A percentile compares a stretch with the other conserved stretches of the same genome.
phyloP scores from a whole-genome alignment of 2,888 invertebrate genomes.

The Brachypalpus laphriformis region DNA sequence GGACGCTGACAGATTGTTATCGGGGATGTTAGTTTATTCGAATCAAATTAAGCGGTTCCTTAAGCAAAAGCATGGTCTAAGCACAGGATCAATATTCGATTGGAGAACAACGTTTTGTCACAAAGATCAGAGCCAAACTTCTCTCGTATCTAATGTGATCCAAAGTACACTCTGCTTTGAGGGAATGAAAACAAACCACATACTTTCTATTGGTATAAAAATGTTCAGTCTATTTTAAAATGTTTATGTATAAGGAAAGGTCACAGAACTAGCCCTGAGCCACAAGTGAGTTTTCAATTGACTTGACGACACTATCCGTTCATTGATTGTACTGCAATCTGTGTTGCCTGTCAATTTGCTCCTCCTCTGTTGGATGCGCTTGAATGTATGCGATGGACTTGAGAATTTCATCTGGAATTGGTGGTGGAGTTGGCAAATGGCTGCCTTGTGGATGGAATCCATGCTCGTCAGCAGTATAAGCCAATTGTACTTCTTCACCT shows the following conservation, averaged over 20 bases:
- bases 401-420: conserved; percentile 78
- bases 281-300: neutral
- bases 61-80: too few relatives aligned
- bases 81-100: too few relatives aligned
- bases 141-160: too few relatives aligned
- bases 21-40: too few relatives aligned
- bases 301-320: neutral
- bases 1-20: too few relatives aligned
- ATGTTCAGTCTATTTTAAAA: conserved; percentile 48
- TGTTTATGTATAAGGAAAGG: neutral
- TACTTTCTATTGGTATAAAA: neutral
- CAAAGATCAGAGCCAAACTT: too few relatives aligned
- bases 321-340: conserved; percentile 52
- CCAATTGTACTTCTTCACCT: conserved; percentile 76
- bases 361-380: conserved; percentile 79
- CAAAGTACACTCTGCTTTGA: neutral
- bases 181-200: too few relatives aligned
- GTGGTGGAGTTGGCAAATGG: conserved; percentile 80
- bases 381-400: conserved; percentile 79
- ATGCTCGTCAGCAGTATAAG: conserved; percentile 79
- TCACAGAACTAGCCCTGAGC: neutral
- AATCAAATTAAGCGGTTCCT: too few relatives aligned
- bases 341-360: conserved; percentile 76
- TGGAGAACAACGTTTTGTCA: too few relatives aligned
- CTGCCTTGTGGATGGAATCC: conserved; percentile 79